Conservation (phyloP, 2,888 invertebrate genomes). For the Pelosia muscerda region DNA sequence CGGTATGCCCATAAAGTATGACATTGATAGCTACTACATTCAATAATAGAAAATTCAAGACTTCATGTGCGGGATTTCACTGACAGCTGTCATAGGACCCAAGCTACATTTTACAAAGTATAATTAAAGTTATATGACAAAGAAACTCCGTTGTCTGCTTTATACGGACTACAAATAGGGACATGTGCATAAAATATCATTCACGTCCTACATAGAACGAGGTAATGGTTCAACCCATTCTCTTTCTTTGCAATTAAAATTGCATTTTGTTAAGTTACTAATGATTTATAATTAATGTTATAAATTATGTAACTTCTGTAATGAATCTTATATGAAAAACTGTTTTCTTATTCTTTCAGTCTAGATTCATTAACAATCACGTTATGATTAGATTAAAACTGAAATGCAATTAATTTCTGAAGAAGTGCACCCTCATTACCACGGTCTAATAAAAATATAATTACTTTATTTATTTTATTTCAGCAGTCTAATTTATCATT, state of each 20-base stretch:
- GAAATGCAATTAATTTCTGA: neutral
- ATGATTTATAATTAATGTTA: neutral
- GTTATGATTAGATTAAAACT: conserved; percentile 19
- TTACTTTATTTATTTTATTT: neutral
- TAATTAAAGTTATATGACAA: neutral
- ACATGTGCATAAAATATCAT: neutral
- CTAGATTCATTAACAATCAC: conserved; percentile 2
- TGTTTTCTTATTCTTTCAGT: conserved; percentile 16
- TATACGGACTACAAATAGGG: neutral
- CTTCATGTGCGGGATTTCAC: too few species aligned
- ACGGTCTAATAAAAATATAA: neutral
- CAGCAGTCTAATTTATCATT: neutral
- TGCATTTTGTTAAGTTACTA: neutral
- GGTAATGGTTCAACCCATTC: neutral
- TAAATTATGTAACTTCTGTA: neutral
- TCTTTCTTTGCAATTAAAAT: conserved; percentile 3
- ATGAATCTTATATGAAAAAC: neutral
- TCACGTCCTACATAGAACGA: neutral
- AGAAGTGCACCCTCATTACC: neutral
- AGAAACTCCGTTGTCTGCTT: neutral
- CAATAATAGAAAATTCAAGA: too few species aligned
- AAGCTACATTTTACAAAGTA: too few species aligned
- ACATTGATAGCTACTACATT: too few species aligned
- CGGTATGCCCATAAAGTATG: too few species aligned
- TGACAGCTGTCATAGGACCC: too few species aligned